Evolutionary conservation across 2,113 vertebrate genomes (phyloP).

Genomic region (Ptychochromis oligacanthus): DNA sequence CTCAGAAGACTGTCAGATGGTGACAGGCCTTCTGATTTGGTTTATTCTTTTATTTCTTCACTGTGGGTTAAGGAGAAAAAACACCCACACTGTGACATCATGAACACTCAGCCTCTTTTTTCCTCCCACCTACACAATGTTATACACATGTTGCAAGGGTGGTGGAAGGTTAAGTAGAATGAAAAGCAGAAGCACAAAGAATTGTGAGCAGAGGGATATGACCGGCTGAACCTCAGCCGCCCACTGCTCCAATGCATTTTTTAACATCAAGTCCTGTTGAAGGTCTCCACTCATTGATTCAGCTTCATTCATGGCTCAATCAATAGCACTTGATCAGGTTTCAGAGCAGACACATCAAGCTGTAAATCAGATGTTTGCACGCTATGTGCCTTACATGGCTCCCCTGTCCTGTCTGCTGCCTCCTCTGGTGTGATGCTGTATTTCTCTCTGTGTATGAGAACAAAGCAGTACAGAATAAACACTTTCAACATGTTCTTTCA

Average conservation of each 20-base stretch:
- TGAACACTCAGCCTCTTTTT: conserved; percentile 18
- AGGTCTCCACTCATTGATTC: conserved; percentile 56
- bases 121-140: conserved; percentile 12
- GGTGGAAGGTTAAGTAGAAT: conserved; percentile 36
- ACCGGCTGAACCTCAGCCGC: conserved; percentile 2
- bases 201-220: not conserved
- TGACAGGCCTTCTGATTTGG: not conserved
- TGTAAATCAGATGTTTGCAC: conserved; percentile 42
- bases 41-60: not conserved
- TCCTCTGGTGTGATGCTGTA: not conserved
- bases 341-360: conserved; percentile 20
- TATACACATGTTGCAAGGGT: not conserved
- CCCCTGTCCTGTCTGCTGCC: not conserved
- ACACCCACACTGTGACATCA: conserved; percentile 32
- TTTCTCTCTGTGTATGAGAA: not conserved
- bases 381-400: not conserved
- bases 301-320: conserved; percentile 53
- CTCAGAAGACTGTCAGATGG: no score
- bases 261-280: conserved; percentile 38
- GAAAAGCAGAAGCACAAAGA: conserved; percentile 38
- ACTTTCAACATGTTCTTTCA: not conserved
- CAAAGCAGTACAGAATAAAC: not conserved
- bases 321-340: conserved; percentile 53
- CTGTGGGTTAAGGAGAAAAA: not conserved
- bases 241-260: conserved; percentile 47